Evolutionary conservation across 2,888 invertebrate species (phyloP).

Genomic region (Polydrusus cervinus): DNA sequence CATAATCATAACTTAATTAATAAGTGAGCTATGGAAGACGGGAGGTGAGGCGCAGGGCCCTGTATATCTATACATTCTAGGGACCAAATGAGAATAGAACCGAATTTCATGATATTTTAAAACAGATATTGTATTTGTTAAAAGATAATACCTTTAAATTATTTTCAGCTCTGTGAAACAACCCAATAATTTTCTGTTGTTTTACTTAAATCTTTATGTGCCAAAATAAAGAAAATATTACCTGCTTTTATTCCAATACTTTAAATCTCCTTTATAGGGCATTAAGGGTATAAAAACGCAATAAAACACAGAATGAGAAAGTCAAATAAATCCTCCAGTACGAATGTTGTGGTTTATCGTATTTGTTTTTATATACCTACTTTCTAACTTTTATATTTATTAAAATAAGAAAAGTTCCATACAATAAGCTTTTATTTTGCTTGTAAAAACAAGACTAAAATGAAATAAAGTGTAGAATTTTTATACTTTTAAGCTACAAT

Average conservation of each 20-base stretch:
- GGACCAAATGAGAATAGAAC: too few relatives aligned
- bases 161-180: slow-evolving; percentile 8
- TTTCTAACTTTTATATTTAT: slow-evolving; percentile 38
- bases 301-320: slow-evolving; percentile 38
- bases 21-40: too few relatives aligned
- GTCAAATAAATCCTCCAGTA: slow-evolving; percentile 33
- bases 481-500: background rate
- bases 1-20: too few relatives aligned
- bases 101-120: too few relatives aligned
- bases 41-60: too few relatives aligned
- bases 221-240: slow-evolving; percentile 31
- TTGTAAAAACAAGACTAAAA: background rate
- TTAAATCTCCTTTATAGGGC: slow-evolving; percentile 39
- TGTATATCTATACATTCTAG: too few relatives aligned
- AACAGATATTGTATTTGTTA: too few relatives aligned
- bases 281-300: slow-evolving; percentile 39
- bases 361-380: slow-evolving; percentile 31
- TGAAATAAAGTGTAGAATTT: background rate
- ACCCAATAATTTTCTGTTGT: slow-evolving; percentile 15
- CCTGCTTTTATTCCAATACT: slow-evolving; percentile 33
- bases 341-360: slow-evolving; percentile 35
- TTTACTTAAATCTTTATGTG: slow-evolving; percentile 30
- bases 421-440: slow-evolving; percentile 16
- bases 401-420: slow-evolving; percentile 29
- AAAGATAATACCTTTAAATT: background rate